phyloP scores from a whole-genome alignment of 2,797 vertebrate species.

The Cephalopachus bancanus region DNA sequence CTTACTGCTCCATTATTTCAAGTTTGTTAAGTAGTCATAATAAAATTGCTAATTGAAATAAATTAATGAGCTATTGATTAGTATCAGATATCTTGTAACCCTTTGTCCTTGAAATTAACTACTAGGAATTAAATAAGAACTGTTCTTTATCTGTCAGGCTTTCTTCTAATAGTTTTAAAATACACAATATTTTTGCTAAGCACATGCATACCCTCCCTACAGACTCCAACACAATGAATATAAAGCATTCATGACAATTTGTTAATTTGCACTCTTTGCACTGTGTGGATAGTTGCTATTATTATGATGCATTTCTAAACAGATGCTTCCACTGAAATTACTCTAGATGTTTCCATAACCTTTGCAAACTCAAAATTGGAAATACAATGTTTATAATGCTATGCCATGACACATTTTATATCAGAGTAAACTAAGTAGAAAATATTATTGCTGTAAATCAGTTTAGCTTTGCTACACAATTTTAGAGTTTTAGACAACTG shows the following conservation, averaged over 20 bases:
- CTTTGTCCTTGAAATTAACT: not conserved
- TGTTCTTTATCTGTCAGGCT: not conserved
- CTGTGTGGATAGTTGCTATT: not conserved
- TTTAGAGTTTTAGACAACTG: not conserved
- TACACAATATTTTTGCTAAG: not conserved
- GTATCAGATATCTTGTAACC: not conserved
- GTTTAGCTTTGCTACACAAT: not conserved
- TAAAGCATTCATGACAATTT: constrained; percentile 56
- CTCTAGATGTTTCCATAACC: constrained; percentile 49
- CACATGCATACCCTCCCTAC: too few relatives aligned
- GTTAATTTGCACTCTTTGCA: constrained; percentile 48
- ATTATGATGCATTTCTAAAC: constrained; percentile 55
- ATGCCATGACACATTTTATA: not conserved
- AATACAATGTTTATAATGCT: not conserved
- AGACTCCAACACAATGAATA: not conserved
- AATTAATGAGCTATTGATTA: not conserved
- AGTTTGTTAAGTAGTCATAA: not conserved
- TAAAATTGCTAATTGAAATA: not conserved
- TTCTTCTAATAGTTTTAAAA: constrained; percentile 15
- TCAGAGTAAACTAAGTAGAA: constrained; percentile 2
- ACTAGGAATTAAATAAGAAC: not conserved
- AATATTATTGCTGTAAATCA: not conserved
- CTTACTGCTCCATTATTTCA: not conserved
- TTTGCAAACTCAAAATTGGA: constrained; percentile 23
- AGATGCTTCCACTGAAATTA: not conserved